A percentile compares a stretch with the other conserved stretches of the same genome.
These are phyloP conservation scores for Microcebus murinus DNA, from an alignment of 2,113 vertebrate genomes.

Conservation along the genomic window DNA sequence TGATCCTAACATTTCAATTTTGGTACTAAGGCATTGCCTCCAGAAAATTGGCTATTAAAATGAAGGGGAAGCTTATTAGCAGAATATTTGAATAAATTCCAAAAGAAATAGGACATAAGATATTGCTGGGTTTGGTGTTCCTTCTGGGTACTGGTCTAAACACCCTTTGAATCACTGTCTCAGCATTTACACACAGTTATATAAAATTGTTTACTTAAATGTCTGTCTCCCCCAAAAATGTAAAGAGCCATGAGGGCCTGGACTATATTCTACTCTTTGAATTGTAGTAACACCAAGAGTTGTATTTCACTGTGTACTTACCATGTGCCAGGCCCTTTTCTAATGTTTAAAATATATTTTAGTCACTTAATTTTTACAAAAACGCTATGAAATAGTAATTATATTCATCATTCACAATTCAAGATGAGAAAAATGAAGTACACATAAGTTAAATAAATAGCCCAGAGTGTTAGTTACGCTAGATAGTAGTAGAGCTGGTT, in stretches of 20 bases:
- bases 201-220: not conserved
- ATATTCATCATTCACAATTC: not conserved
- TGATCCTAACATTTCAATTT: slow-evolving; percentile 51
- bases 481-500: not conserved
- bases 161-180: not conserved
- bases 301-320: not conserved
- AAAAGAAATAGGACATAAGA: not conserved
- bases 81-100: not conserved
- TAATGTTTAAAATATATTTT: not conserved
- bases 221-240: not conserved
- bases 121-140: not conserved
- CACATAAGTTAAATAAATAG: not conserved
- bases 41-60: slow-evolving; percentile 30
- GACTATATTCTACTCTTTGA: rapidly evolving
- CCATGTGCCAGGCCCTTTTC: not conserved
- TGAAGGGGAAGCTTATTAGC: not conserved
- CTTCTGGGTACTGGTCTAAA: not conserved
- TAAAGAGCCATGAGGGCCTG: not conserved
- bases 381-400: not conserved
- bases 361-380: not conserved
- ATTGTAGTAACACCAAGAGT: not conserved
- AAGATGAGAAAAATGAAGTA: not conserved
- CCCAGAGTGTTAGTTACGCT: rapidly evolving
- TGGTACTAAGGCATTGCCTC: not conserved
- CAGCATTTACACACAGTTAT: not conserved